Base-by-base conservation (phyloP, 2,797 vertebrate genomes). In the Argya squamiceps region DNA sequence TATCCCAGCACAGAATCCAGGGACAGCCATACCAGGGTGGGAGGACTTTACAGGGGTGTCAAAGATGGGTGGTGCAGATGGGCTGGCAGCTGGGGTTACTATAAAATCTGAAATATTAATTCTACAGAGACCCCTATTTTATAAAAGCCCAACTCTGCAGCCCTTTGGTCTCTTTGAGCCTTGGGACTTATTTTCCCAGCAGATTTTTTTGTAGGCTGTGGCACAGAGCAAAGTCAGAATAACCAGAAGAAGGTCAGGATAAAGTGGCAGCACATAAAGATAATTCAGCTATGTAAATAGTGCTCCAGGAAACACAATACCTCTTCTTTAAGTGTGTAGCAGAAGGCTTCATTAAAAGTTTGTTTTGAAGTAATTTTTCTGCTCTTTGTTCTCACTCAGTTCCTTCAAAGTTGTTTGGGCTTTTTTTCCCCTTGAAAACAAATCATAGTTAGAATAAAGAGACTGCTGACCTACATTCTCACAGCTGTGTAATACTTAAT, bases 301-400 rank as follows among this genome's bases (percentile, higher is more conserved):
- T 59, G 71, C 50, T 55, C 36, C n/a, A 63, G 84, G 64, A 95
- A 96, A 84, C 56, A 84, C 53, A 82, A 89, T 77, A 77, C 24
- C 52, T 71, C 56, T 52, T 87, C 52, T 47, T 62, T 44, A 89
- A 68, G 68, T 13, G 27, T 56, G 37, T 8, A 85, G 68, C n/a
- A 80, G 89, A 87, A 88, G 50, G 67, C 69, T 91, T 82, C 82
- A 91, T 89, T 93, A 88, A 62, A 88, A 91, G 82, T 91, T 88
- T 90, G 76, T 74, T 88, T 80, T 89, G 79, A 95, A 80, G 78
- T 34, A 59, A 30, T 91, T 85, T 83, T 86, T 94, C 75, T 95
- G 56, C 36, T 88, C 89, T 95, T 95, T 95, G 82, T 94, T 96
- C 69, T 95, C 70, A 27, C 68, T 80, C 56, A 43, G 30, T 56